phyloP scores from a whole-genome alignment of 1,140 invertebrate genomes.

The Saccostrea echinata region DNA sequence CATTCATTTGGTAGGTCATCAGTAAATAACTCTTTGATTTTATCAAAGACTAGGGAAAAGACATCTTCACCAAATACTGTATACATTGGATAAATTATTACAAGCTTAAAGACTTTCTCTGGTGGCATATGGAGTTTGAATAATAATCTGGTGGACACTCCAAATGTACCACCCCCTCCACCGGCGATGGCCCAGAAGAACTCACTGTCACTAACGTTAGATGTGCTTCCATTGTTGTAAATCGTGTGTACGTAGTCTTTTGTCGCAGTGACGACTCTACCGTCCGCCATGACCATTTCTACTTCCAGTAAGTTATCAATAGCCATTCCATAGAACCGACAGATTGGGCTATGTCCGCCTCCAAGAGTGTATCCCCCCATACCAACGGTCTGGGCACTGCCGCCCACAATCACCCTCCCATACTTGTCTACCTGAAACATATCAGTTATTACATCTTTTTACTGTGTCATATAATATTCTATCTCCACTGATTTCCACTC shows the following conservation, averaged over 20 bases:
- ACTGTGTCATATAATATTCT: no score
- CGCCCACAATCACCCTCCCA: conserved; percentile 62
- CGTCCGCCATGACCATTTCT: conserved; percentile 60
- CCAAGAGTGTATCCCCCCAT: conserved; percentile 68
- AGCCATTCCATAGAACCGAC: conserved; percentile 65
- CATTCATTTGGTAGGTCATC: conserved; percentile 43
- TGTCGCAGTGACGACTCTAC: conserved; percentile 25
- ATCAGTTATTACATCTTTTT: no score
- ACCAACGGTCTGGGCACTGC: conserved; percentile 64
- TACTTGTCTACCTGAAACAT: conserved; percentile 51
- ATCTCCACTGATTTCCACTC: no score
- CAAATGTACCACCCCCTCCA: conserved; percentile 69
- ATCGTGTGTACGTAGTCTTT: conserved; percentile 6
- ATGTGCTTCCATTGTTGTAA: neutral
- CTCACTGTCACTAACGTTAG: conserved; percentile 21
- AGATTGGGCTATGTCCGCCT: conserved; percentile 68
- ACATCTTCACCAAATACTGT: neutral
- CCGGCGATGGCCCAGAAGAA: conserved; percentile 70
- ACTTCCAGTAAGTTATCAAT: conserved; percentile 69
- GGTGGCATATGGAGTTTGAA: conserved; percentile 60
- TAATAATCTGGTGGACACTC: conserved; percentile 49
- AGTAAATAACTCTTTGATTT: neutral
- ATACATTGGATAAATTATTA: neutral
- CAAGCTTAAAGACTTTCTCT: neutral
- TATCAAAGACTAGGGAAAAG: neutral